Base-by-base conservation (phyloP, 2,797 vertebrate species). In the Pangasius krempfi region DNA sequence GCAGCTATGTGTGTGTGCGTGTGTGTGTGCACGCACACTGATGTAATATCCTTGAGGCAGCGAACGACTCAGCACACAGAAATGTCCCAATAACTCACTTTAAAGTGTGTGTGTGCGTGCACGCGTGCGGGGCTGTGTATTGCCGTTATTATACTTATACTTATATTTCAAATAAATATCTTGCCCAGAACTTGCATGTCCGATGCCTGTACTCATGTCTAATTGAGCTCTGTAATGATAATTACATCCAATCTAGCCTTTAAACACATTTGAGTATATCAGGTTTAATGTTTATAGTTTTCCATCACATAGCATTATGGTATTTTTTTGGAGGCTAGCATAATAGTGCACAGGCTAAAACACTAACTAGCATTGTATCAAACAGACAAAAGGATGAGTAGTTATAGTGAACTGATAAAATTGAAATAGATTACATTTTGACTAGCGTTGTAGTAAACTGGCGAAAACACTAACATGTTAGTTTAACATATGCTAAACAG, bases 11-110 rank as follows among this genome's bases (percentile, higher is more conserved):
- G 58, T 88, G 64, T 64, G 9, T 81, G 25, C 79, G 30, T 44
- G 18, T 78, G 75, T 9, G 68, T 25, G 37, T 8, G 18, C 1
- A 1, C 0, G 13, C 4, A 22, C 1, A 2, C 84, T 85, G 84
- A 72, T 85, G 83, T 85, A 85, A 85, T 73, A 73, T 73, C 68
- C 84, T 73, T 73, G 85, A 75, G 85, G 85, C 72, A 62, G 85
- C 2, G 13, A 72, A 85, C 20, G 56, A 60, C 56, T 76, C 25
- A 13, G 40, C 40, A 78, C 85, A 30, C 54, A 86, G 37, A 86
- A 20, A 33, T 50, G 20, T 75, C 73, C 40, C 44, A 86, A 50
- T 70, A 68, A 58, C 73, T 83, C 50, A 68, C 79, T 73, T 14
- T 33, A 40, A 3, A 40, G 50, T 44, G 58, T 68, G 76, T 87